Base-by-base conservation (phyloP, 2,888 invertebrate species). In the Eurois occulta region DNA sequence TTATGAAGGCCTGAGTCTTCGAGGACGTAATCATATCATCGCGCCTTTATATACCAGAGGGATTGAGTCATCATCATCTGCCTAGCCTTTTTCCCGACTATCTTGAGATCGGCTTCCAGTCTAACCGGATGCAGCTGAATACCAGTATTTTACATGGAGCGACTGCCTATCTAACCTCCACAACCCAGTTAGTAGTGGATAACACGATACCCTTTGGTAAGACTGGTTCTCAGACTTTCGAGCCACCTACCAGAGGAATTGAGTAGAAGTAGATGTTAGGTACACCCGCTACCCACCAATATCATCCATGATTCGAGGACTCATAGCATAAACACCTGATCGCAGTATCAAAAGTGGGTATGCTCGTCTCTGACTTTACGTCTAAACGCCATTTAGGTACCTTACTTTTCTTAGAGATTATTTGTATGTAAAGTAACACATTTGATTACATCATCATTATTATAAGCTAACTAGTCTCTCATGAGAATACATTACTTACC, bases 401-500 rank as follows among this genome's bases (percentile, higher is more conserved):
- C n/a, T n/a, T 13, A 58, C 10, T 58, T 58, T n/a, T 55, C 11
- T 55, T 55, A 10, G 0, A n/a, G n/a, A 4, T 55, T 55, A 4
- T 52, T 52, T 52, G n/a, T 11, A 11, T 11, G 8, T 3, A 52
- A 52, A 52, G 3, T n/a, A n/a, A 11, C 55, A 55, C 11, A 32
- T 8, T 62, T 62, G 10, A 35, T 24, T 24, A 11, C 62, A 62
- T 35, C 35, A 62, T 35, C 24, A 35, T 32, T 60, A 6, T 60
- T 32, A 8, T 60, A 62, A 35, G n/a, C 69, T 6, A 46, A 78
- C 38, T 35, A n/a, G 16, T 11, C 16, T 68, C 3, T 78, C 18
- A 11, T 3, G 0, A 71, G 60, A 79, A 41, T 52, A 1, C 41
- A 70, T 79, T 62, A 18, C 43, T 70, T 60, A 69, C 6, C 28